phyloP scores from a whole-genome alignment of 2,797 vertebrate species.

The Helicolenus hilgendorfi region DNA sequence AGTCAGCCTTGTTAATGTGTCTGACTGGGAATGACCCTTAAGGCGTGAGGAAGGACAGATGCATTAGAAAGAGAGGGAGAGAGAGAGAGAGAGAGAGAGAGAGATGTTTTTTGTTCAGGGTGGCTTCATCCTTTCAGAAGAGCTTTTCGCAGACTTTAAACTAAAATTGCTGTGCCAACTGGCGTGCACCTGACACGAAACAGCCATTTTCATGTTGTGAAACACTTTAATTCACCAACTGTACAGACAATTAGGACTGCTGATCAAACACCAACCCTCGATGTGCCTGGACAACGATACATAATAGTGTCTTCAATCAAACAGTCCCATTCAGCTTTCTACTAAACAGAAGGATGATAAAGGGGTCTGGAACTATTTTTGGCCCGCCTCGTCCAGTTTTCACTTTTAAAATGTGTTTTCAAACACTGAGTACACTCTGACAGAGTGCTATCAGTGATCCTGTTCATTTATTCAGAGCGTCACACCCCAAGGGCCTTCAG shows the following conservation, averaged over 20 bases:
- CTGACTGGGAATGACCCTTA: conserved; percentile 70
- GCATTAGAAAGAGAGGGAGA: conserved; percentile 32
- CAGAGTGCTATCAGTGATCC: conserved; percentile 39
- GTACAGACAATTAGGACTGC: conserved; percentile 33
- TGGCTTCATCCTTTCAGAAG: conserved; percentile 17
- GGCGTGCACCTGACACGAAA: conserved; percentile 4
- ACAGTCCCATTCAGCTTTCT: conserved; percentile 5
- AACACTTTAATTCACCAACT: conserved; percentile 10
- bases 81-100: background rate
- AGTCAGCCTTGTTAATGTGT: conserved; percentile 76
- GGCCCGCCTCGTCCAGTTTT: conserved; percentile 9
- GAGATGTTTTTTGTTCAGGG: conserved; percentile 13
- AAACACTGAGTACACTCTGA: conserved; percentile 42
- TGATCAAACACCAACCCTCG: conserved; percentile 31
- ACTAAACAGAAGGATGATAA: conserved; percentile 11
- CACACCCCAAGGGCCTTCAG: conserved; percentile 21
- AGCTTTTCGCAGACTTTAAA: conserved; percentile 37
- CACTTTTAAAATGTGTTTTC: conserved; percentile 53
- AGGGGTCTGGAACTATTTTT: conserved; percentile 34
- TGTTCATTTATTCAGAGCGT: conserved; percentile 66
- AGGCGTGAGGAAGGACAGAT: conserved; percentile 63
- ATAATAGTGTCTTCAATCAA: background rate
- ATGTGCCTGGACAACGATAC: conserved; percentile 1
- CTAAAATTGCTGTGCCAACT: conserved; percentile 18
- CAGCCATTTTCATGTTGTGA: conserved; percentile 30